Evolutionary conservation across 1,140 invertebrate species (phyloP).

Genomic region (Cydia splendana): DNA sequence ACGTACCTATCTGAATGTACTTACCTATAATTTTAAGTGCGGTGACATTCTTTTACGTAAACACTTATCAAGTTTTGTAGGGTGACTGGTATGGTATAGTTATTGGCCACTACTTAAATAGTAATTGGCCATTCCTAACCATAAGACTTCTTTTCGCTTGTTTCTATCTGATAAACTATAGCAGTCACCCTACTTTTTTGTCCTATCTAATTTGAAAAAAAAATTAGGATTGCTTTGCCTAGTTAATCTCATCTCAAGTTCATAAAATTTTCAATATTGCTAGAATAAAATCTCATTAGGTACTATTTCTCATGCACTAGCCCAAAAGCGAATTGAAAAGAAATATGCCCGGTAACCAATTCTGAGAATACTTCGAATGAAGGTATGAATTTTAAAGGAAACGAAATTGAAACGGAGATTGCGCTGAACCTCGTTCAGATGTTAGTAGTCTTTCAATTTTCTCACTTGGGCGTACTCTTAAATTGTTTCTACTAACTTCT

Average conservation of each 20-base stretch:
- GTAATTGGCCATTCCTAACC: no score
- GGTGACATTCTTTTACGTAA: no score
- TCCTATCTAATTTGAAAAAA: no score
- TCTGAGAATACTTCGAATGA: constrained; percentile 40
- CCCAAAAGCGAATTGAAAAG: constrained; percentile 8
- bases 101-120: no score
- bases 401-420: constrained; percentile 45
- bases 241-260: background rate
- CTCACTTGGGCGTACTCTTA: constrained; percentile 12
- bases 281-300: background rate
- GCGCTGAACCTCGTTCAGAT: constrained; percentile 19
- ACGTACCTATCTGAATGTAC: no score
- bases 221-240: no score
- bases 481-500: constrained; percentile 27
- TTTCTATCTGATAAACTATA: no score
- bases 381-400: constrained; percentile 55
- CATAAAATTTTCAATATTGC: background rate
- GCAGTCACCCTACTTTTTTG: no score
- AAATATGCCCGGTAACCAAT: constrained; percentile 19
- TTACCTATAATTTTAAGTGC: no score
- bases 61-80: no score
- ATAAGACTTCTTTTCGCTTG: no score
- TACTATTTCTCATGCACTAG: background rate
- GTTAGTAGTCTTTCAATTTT: constrained; percentile 29
- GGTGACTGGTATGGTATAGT: no score